Evolutionary conservation across 2,113 vertebrate genomes (phyloP).

Genomic region (Thamnophis sirtalis): DNA sequence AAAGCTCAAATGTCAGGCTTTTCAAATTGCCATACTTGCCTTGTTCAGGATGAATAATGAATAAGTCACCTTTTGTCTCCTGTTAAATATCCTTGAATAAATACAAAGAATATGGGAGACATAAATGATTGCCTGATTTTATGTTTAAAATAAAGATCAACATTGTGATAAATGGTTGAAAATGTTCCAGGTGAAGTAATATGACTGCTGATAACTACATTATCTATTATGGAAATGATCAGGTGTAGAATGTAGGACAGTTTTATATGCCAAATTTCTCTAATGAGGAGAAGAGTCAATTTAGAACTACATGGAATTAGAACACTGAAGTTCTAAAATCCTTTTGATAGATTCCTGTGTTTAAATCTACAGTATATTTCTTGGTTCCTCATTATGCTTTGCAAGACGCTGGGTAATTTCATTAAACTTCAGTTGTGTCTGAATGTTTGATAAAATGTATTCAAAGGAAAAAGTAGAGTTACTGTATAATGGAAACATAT

Average conservation of each 20-base stretch:
- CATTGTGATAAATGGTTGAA: conserved; percentile 76
- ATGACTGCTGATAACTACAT: conserved; percentile 66
- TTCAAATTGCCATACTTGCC: conserved; percentile 87
- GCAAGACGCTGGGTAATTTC: background rate
- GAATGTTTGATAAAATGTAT: background rate
- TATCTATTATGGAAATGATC: conserved; percentile 62
- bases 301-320: conserved; percentile 3
- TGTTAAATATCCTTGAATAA: conserved; percentile 93
- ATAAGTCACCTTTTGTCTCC: conserved; percentile 97
- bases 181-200: conserved; percentile 68
- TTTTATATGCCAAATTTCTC: conserved; percentile 38
- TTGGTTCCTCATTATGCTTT: background rate
- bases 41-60: conserved; percentile 94
- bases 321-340: background rate
- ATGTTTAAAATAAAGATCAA: conserved; percentile 90
- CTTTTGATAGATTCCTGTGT: conserved; percentile 17
- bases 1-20: conserved; percentile 99
- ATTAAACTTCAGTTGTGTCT: background rate
- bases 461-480: background rate
- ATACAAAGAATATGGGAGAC: conserved; percentile 84
- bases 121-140: conserved; percentile 86
- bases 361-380: background rate
- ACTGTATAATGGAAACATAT: background rate
- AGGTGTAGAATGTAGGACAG: conserved; percentile 58
- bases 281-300: background rate